Evolutionary conservation across 2,113 vertebrate species (phyloP).

Genomic region (Alces alces): DNA sequence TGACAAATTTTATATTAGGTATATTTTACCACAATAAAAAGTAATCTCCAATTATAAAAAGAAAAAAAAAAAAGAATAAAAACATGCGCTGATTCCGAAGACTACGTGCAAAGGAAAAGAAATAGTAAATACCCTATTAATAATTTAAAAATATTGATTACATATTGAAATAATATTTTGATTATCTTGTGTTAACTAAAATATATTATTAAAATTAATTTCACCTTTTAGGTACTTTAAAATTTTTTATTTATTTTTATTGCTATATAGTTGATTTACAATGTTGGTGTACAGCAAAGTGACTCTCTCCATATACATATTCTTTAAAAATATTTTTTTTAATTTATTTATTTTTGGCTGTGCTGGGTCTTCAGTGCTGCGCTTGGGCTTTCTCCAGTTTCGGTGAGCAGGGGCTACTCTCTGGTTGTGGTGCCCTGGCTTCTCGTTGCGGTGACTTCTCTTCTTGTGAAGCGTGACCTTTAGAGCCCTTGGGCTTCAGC

Average conservation of each 20-base stretch:
- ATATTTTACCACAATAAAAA: too few species aligned
- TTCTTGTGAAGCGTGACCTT: neutral
- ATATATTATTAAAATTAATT: neutral
- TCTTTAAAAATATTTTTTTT: rapidly evolving
- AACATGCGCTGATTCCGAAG: neutral
- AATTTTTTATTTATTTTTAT: neutral
- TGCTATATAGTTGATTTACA: neutral
- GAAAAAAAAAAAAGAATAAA: too few species aligned
- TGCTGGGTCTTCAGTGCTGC: too few species aligned
- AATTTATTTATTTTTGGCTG: neutral
- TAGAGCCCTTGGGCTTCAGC: neutral
- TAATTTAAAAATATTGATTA: neutral
- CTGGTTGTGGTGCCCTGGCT: neutral
- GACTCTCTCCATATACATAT: neutral
- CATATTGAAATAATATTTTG: neutral
- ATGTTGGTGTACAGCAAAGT: neutral
- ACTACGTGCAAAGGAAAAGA: neutral
- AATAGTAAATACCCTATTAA: neutral
- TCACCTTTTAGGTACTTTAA: neutral
- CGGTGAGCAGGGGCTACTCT: neutral
- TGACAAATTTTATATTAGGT: too few species aligned
- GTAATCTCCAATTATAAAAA: too few species aligned
- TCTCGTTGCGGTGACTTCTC: neutral
- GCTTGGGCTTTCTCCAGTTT: neutral
- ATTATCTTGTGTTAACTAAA: neutral